Evolutionary conservation across 1,140 invertebrate species (phyloP).

Genomic region (Whitmania pigra): DNA sequence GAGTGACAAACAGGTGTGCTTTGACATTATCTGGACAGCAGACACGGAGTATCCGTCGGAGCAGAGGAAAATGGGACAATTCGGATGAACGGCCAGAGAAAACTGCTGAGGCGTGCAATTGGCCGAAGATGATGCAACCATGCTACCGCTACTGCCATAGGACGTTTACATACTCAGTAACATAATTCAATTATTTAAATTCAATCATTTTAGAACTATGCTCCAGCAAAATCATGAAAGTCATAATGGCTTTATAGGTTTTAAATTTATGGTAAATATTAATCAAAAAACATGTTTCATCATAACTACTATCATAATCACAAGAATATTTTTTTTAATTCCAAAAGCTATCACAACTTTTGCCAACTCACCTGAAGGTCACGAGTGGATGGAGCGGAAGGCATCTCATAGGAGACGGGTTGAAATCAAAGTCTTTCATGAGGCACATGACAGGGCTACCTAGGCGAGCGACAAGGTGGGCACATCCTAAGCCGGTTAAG

Average conservation of each 20-base stretch:
- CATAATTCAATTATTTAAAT: too few species aligned
- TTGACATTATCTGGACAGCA: conserved; percentile 21
- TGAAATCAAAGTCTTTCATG: conserved; percentile 32
- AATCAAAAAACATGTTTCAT: too few species aligned
- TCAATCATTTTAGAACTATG: too few species aligned
- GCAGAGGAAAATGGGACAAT: conserved; percentile 37
- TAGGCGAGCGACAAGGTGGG: conserved; percentile 36
- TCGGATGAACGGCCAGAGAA: conserved; percentile 37
- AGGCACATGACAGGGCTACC: conserved; percentile 37
- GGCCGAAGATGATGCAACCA: conserved; percentile 8
- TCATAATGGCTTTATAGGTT: too few species aligned
- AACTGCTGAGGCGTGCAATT: conserved; percentile 33
- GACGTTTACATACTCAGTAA: not conserved
- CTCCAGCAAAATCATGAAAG: too few species aligned
- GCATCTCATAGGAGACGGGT: conserved; percentile 34
- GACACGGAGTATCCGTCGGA: conserved; percentile 41
- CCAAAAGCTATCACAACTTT: not conserved
- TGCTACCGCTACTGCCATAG: not conserved
- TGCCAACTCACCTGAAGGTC: conserved; percentile 30
- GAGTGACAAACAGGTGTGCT: conserved; percentile 14
- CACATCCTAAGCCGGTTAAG: conserved; percentile 35
- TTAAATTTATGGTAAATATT: too few species aligned
- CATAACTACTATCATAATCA: too few species aligned
- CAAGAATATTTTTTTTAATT: not conserved
- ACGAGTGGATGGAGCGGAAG: conserved; percentile 39